These are phyloP conservation scores for Tamias sibiricus DNA, from an alignment of 2,113 vertebrate species.

Conservation along the genomic window DNA sequence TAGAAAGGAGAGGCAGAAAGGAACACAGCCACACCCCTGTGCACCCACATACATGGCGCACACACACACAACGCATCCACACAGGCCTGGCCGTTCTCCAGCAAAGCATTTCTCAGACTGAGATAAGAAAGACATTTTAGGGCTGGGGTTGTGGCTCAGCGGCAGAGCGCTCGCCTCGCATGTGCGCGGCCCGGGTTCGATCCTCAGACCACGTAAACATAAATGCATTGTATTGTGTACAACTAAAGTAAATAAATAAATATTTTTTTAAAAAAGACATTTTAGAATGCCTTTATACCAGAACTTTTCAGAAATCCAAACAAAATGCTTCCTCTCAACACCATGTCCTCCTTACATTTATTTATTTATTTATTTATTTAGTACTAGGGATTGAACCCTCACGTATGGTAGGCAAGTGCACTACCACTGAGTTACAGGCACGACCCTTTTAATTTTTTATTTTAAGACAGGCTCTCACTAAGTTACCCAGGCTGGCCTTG, in stretches of 20 bases:
- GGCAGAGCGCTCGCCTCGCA: too few species aligned
- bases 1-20: too few species aligned
- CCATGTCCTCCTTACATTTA: too few species aligned
- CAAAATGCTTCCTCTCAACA: background rate
- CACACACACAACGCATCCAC: background rate
- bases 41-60: background rate
- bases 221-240: too few species aligned
- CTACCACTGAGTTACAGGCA: background rate
- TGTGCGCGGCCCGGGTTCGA: too few species aligned
- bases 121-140: background rate
- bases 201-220: too few species aligned
- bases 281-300: background rate
- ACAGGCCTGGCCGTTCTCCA: background rate
- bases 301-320: background rate
- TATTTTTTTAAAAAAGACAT: background rate
- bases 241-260: too few species aligned
- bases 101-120: background rate
- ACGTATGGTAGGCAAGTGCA: background rate
- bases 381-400: background rate
- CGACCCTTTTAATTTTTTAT: background rate
- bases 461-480: background rate
- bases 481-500: background rate
- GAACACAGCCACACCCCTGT: background rate
- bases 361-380: background rate
- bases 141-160: too few species aligned